These are phyloP conservation scores for Emmelina monodactyla DNA, from an alignment of 2,888 invertebrate species.

Conservation along the genomic window DNA sequence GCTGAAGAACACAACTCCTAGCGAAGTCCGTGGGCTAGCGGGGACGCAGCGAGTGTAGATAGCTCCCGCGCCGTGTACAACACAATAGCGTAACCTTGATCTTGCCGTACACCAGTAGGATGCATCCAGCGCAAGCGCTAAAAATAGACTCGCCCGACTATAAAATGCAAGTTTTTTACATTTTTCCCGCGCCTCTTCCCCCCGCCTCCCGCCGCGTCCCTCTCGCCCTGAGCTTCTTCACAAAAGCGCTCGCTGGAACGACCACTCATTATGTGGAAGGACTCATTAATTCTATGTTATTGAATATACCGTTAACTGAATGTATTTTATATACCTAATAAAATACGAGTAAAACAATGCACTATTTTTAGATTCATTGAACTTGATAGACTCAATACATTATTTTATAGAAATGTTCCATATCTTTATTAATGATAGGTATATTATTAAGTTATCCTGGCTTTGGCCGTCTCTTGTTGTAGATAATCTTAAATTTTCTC, in stretches of 20 bases:
- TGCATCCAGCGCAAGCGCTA: constrained; percentile 47
- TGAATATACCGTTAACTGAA: neutral
- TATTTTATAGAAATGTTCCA: too few species aligned
- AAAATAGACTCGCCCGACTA: constrained; percentile 47
- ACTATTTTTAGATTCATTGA: neutral
- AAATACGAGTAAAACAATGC: neutral
- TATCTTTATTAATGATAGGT: too few species aligned
- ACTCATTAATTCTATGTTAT: too few species aligned
- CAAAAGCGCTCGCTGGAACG: neutral
- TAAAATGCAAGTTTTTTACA: constrained; percentile 49
- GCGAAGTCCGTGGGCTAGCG: constrained; percentile 20
- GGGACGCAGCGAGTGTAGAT: neutral
- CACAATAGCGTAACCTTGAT: constrained; percentile 49
- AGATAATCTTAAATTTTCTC: too few species aligned
- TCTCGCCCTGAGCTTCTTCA: neutral
- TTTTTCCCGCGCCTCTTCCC: constrained; percentile 26
- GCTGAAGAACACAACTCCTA: neutral
- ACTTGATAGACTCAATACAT: too few species aligned
- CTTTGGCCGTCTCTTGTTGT: too few species aligned
- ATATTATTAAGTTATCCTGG: too few species aligned
- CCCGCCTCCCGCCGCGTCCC: constrained; percentile 7
- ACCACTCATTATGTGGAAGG: too few species aligned
- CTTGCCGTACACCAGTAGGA: constrained; percentile 56
- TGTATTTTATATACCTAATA: neutral
- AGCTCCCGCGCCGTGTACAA: constrained; percentile 11